phyloP scores from a whole-genome alignment of 1,140 invertebrate genomes.

The Anastatus disparis region DNA sequence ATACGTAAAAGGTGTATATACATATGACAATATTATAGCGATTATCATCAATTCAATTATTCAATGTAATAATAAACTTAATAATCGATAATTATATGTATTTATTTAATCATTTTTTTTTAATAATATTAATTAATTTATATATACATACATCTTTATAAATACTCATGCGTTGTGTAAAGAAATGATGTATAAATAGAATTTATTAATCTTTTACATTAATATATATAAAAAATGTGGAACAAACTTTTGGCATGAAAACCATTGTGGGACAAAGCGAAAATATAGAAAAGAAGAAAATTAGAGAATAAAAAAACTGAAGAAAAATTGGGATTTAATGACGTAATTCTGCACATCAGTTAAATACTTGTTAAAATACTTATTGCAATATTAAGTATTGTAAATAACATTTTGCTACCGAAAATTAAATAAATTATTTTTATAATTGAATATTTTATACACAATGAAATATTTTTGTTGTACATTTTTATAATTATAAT shows the following conservation, averaged over 20 bases:
- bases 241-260: constrained; percentile 59
- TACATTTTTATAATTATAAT: not conserved
- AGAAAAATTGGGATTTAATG: not conserved
- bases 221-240: constrained; percentile 50
- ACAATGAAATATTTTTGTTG: not conserved
- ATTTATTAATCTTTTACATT: constrained; percentile 30
- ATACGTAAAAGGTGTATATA: constrained; percentile 47
- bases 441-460: too few relatives aligned
- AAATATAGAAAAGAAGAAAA: not conserved
- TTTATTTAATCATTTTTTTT: too few relatives aligned
- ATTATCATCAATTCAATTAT: not conserved
- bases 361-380: constrained; percentile 35
- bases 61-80: constrained; percentile 1
- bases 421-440: too few relatives aligned
- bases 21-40: constrained; percentile 29
- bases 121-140: constrained; percentile 40
- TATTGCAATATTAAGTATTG: not conserved
- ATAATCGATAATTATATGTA: constrained; percentile 30
- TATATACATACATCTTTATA: constrained; percentile 46
- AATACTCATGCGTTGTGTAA: constrained; percentile 47
- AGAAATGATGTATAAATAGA: constrained; percentile 52
- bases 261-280: constrained; percentile 53
- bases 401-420: too few relatives aligned
- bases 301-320: not conserved
- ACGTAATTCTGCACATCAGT: not conserved